Percentiles rank a stretch among this genome's conserved stretches.
phyloP scores from a whole-genome alignment of 2,113 vertebrate species.

The Chinchilla lanigera region DNA sequence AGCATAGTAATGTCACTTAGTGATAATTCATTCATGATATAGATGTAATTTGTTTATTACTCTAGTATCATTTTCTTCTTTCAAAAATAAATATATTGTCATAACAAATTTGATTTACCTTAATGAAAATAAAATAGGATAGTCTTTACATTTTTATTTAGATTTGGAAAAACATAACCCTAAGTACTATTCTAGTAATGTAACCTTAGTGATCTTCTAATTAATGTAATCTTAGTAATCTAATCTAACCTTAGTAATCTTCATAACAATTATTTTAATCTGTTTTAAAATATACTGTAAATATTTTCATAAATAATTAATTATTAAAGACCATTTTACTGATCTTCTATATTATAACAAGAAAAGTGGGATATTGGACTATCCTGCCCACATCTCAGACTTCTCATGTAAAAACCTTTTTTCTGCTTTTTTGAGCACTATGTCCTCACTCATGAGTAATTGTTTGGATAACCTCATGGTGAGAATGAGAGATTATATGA shows the following conservation, averaged over 20 bases:
- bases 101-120: not conserved
- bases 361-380: not conserved
- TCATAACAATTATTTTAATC: not conserved
- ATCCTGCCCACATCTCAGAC: not conserved
- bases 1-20: not conserved
- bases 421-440: slow-evolving; percentile 12
- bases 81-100: not conserved
- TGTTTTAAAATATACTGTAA: not conserved
- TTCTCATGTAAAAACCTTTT: not conserved
- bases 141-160: slow-evolving; percentile 1
- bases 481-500: not conserved
- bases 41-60: not conserved
- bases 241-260: not conserved
- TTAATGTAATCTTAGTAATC: no score
- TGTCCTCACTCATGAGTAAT: not conserved
- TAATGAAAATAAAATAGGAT: not conserved
- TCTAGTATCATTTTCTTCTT: not conserved
- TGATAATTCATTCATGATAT: not conserved
- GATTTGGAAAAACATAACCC: not conserved
- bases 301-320: not conserved
- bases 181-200: not conserved
- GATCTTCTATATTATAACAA: not conserved
- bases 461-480: not conserved
- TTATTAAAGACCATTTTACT: not conserved
- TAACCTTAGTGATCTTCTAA: not conserved